Evolutionary conservation across 2,888 invertebrate genomes (phyloP).

Genomic region (Acronicta leporina): DNA sequence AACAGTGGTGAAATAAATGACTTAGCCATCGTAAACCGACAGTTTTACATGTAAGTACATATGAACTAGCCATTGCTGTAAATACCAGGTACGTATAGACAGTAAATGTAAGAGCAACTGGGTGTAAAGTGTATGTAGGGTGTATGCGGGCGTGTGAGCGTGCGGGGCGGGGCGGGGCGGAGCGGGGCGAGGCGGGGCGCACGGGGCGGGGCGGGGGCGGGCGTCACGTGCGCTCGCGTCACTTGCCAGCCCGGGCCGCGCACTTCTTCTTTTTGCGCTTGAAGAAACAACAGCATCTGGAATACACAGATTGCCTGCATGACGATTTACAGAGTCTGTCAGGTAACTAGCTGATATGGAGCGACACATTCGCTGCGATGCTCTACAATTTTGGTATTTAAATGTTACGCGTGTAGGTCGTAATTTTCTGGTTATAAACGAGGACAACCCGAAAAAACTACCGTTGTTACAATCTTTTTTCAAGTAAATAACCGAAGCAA

Average conservation of each 20-base stretch:
- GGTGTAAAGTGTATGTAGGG: constrained; percentile 42
- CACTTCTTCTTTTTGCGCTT: constrained; percentile 99
- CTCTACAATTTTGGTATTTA: no score
- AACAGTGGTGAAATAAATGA: constrained; percentile 41
- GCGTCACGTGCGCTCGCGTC: constrained; percentile 90
- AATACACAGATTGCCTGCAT: constrained; percentile 89
- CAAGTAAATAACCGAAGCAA: no score
- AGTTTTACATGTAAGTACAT: constrained; percentile 37
- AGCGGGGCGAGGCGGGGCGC: constrained; percentile 14
- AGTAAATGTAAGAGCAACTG: constrained; percentile 49
- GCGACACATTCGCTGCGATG: constrained; percentile 26
- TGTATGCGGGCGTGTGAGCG: constrained; percentile 36
- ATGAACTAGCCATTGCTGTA: constrained; percentile 16
- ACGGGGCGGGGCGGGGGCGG: constrained; percentile 34
- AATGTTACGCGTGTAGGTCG: no score
- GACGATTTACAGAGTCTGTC: constrained; percentile 87
- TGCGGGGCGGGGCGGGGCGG: constrained; percentile 19
- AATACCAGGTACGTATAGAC: constrained; percentile 37
- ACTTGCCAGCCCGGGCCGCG: constrained; percentile 95
- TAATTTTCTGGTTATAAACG: no score
- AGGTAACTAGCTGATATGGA: constrained; percentile 69
- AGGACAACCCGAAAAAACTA: no score
- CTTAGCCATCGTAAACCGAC: constrained; percentile 21
- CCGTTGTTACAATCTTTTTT: no score
- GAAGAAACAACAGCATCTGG: constrained; percentile 99